Evolutionary conservation across 2,797 vertebrate genomes (phyloP), one percentile per base, ranked within the genome.

Genomic region (Peromyscus melanophrys): DNA sequence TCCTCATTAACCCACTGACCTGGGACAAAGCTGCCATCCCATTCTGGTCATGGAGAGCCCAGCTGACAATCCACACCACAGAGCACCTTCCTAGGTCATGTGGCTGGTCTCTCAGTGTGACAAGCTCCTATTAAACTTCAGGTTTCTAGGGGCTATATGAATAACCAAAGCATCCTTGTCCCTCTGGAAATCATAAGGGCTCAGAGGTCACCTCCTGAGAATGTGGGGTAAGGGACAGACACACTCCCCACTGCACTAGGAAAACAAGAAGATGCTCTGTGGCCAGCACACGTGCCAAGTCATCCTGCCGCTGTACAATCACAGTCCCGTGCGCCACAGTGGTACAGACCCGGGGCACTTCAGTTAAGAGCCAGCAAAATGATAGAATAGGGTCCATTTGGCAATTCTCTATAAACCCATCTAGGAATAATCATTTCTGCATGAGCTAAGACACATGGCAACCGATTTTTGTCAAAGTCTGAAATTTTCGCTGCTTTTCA

Each of bases 251-350:
- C 27, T 34, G 21, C 43, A 49, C 29, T 25, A 25, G 55, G 40
- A 49, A 46, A 14, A 37, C 21, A 17, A 65, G 43, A 52, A 1
- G 23, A 16, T 34, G 29, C 29, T 43, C 16, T 4, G 1, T 23
- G 37, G 55, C 73, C 87, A 16, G 34, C 57, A 12, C 19, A 57
- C 9, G 25, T 13, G n/a, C 31, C 8, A 14, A 21, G 86, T 14
- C 29, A n/a, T 16, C 57, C 6, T 4, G 5, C 19, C 3, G 0
- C 7, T 2, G 2, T 12, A 0, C 8, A 46, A 9, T 43, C 12
- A 13, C 31, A 11, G 3, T 40, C 59, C 13, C 5, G 0, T 4
- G 69, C 4, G 9, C 27, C 52, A 5, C 37, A 27, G 29, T 2
- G 17, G 43, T 6, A 46, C 65, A 73, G 25, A 46, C 43, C 55